phyloP scores from a whole-genome alignment of 2,888 invertebrate genomes.

The Lamproptera curius region DNA sequence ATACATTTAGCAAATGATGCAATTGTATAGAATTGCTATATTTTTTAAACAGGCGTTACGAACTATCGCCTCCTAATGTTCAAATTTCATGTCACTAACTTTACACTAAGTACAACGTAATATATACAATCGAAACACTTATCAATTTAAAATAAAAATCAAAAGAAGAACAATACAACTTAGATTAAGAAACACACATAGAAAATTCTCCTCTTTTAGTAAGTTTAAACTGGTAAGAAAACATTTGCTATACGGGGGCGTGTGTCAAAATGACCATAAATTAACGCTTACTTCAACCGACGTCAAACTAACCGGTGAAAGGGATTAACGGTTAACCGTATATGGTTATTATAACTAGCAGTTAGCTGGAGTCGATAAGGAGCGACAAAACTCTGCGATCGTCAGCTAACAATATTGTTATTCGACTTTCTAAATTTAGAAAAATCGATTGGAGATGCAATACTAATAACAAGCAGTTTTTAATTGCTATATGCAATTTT shows the following conservation, averaged over 20 bases:
- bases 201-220: neutral
- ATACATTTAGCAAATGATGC: neutral
- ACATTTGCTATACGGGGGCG: neutral
- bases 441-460: too few relatives aligned
- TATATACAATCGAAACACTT: neutral
- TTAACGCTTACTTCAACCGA: slow-evolving; percentile 11
- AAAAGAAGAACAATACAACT: neutral
- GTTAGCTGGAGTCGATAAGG: slow-evolving; percentile 9
- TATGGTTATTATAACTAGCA: slow-evolving; percentile 25
- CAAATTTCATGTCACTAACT: neutral
- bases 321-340: slow-evolving; percentile 29
- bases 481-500: too few relatives aligned
- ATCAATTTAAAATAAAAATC: neutral
- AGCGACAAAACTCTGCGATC: slow-evolving; percentile 13
- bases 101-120: neutral
- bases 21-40: slow-evolving; percentile 4
- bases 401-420: slow-evolving; percentile 11
- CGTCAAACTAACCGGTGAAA: slow-evolving; percentile 24
- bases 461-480: too few relatives aligned
- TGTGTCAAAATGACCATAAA: slow-evolving; percentile 5
- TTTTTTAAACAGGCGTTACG: neutral
- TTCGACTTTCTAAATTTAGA: slow-evolving; percentile 17
- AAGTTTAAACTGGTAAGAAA: neutral
- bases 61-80: neutral
- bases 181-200: neutral